Conservation (phyloP, 2,797 vertebrate species). For the Triplophysa yarkandensis region DNA sequence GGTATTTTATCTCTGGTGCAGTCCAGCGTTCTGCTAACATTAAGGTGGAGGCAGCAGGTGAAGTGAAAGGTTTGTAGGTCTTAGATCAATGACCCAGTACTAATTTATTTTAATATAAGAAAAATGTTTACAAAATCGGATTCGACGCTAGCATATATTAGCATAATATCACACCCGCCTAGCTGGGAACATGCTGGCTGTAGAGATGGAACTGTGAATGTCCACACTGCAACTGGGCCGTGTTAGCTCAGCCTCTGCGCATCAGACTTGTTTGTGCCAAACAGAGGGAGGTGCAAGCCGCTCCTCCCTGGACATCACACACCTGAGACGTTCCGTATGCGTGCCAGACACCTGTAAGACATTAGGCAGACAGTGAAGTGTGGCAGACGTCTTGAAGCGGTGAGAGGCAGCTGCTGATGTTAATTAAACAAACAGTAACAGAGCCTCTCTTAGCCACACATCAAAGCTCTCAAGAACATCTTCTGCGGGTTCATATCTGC, state of each 20-base stretch:
- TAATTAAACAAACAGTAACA: slow-evolving; percentile 86
- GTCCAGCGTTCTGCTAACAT: slow-evolving; percentile 70
- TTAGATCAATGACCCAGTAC: slow-evolving; percentile 57
- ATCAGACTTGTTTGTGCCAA: slow-evolving; percentile 67
- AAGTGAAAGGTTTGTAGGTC: slow-evolving; percentile 62
- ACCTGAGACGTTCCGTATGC: slow-evolving; percentile 58
- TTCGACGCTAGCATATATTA: slow-evolving; percentile 73
- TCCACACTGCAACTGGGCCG: slow-evolving; percentile 60
- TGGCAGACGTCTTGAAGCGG: slow-evolving; percentile 75
- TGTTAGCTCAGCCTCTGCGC: slow-evolving; percentile 59
- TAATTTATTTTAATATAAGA: too few relatives aligned
- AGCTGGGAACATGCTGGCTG: slow-evolving; percentile 70
- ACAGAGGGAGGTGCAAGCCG: slow-evolving; percentile 44
- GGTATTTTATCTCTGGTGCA: slow-evolving; percentile 73
- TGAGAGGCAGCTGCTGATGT: slow-evolving; percentile 84
- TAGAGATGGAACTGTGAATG: slow-evolving; percentile 65
- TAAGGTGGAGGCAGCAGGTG: slow-evolving; percentile 71
- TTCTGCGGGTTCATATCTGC: slow-evolving; percentile 72
- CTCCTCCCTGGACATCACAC: slow-evolving; percentile 26
- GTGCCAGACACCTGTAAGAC: slow-evolving; percentile 75
- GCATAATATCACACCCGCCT: slow-evolving; percentile 73
- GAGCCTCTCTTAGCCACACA: slow-evolving; percentile 69
- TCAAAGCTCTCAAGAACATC: slow-evolving; percentile 79
- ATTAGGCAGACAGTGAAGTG: slow-evolving; percentile 74
- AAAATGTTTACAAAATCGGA: slow-evolving; percentile 63